A percentile compares a stretch with the other conserved stretches of the same genome.
These are phyloP conservation scores for Lipophrys pholis DNA, from an alignment of 2,113 vertebrate species.

Conservation along the genomic window DNA sequence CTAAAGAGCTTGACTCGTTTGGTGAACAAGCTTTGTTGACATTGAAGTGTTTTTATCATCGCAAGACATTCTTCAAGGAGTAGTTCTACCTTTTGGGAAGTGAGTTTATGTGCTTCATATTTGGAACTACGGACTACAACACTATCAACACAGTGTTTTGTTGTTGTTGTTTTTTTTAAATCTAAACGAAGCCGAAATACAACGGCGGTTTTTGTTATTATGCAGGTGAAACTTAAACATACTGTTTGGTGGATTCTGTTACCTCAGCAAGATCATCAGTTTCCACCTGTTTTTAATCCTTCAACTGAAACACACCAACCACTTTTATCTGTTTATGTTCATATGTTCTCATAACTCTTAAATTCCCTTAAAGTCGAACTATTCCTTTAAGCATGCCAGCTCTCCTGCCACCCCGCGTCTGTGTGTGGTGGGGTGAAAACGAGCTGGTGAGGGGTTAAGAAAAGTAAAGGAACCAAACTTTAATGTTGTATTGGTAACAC, in stretches of 20 bases:
- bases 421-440: background rate
- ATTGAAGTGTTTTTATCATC: slow-evolving; percentile 32
- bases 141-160: background rate
- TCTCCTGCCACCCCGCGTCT: slow-evolving; percentile 34
- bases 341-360: background rate
- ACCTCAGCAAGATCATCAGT: background rate
- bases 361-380: slow-evolving; percentile 29
- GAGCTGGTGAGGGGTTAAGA: slow-evolving; percentile 8
- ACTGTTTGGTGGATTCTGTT: background rate
- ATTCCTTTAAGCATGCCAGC: slow-evolving; percentile 27
- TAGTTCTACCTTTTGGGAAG: slow-evolving; percentile 42
- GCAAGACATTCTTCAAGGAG: slow-evolving; percentile 10
- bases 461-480: slow-evolving; percentile 66
- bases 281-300: background rate
- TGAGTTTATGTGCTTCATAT: background rate
- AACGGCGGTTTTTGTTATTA: background rate
- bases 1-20: slow-evolving; percentile 29
- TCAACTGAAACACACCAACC: background rate
- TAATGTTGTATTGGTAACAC: slow-evolving; percentile 54
- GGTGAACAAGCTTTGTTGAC: slow-evolving; percentile 33
- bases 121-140: background rate
- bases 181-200: slow-evolving; percentile 10
- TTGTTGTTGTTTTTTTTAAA: background rate
- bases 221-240: slow-evolving; percentile 1
- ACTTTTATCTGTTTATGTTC: background rate